Percentiles rank a stretch among this genome's conserved stretches.
These are phyloP conservation scores for Dioctria rufipes DNA, from an alignment of 2,888 invertebrate genomes.

Conservation along the genomic window DNA sequence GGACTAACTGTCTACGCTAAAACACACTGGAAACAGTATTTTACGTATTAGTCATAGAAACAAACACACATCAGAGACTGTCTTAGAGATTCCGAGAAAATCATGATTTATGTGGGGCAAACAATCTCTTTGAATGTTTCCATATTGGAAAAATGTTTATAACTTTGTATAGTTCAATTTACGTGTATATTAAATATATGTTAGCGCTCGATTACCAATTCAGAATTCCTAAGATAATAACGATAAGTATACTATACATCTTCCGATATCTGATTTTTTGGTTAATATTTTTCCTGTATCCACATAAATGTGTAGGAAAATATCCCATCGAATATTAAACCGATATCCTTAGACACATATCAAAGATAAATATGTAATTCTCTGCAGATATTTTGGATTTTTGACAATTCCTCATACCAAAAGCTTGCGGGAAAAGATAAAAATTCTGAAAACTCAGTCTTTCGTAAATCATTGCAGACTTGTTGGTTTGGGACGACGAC, in stretches of 20 bases:
- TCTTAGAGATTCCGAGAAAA: too few species aligned
- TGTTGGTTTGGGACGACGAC: not conserved
- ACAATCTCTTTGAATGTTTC: too few species aligned
- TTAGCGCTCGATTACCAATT: too few species aligned
- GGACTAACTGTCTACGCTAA: too few species aligned
- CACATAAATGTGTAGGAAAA: constrained; percentile 1
- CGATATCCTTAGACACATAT: constrained; percentile 13
- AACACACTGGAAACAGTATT: too few species aligned
- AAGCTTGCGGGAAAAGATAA: not conserved
- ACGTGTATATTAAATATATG: too few species aligned
- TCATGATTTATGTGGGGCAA: too few species aligned
- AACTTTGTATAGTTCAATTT: too few species aligned
- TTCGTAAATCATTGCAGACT: constrained; percentile 11
- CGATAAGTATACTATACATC: not conserved
- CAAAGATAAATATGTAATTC: constrained; percentile 21
- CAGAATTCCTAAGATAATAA: too few species aligned
- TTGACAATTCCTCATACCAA: not conserved
- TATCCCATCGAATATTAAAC: not conserved
- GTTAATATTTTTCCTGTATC: not conserved
- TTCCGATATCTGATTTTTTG: not conserved
- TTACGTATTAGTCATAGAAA: too few species aligned
- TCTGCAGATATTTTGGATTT: not conserved
- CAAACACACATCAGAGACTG: too few species aligned
- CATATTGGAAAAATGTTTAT: too few species aligned
- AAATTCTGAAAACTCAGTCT: not conserved